phyloP scores from a whole-genome alignment of 2,888 invertebrate genomes.

The Drosophila sordidula region DNA sequence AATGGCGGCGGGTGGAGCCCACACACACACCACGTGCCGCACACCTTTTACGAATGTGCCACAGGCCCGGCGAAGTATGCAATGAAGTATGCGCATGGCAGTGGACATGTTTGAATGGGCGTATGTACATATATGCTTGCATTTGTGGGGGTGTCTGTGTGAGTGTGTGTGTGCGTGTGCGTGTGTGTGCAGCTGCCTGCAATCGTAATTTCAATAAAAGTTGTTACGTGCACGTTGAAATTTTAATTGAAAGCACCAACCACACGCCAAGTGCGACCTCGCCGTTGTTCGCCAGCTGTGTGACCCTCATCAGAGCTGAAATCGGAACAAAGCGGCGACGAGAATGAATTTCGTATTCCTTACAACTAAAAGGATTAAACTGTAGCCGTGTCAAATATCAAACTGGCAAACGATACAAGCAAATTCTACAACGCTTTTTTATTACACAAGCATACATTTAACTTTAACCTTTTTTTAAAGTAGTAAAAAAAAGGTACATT shows the following conservation, averaged over 20 bases:
- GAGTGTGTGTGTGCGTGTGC: no score
- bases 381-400: slow-evolving; percentile 30
- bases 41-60: slow-evolving; percentile 34
- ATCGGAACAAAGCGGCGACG: slow-evolving; percentile 60
- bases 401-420: slow-evolving; percentile 16
- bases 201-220: slow-evolving; percentile 81
- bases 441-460: background rate
- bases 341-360: slow-evolving; percentile 44
- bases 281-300: slow-evolving; percentile 55
- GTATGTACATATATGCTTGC: slow-evolving; percentile 12
- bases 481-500: background rate
- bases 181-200: slow-evolving; percentile 57
- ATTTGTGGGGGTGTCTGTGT: slow-evolving; percentile 20
- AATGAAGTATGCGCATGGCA: slow-evolving; percentile 53
- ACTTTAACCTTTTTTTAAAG: background rate
- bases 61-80: slow-evolving; percentile 29
- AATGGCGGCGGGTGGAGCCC: slow-evolving; percentile 25
- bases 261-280: slow-evolving; percentile 58
- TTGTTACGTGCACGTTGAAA: slow-evolving; percentile 79
- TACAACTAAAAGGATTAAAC: slow-evolving; percentile 49
- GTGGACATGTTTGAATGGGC: slow-evolving; percentile 50
- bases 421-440: background rate
- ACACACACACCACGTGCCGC: slow-evolving; percentile 17
- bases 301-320: slow-evolving; percentile 62
- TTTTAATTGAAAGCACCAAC: slow-evolving; percentile 81